Conservation (phyloP, 2,113 vertebrate genomes). For the Proterorhinus semilunaris region DNA sequence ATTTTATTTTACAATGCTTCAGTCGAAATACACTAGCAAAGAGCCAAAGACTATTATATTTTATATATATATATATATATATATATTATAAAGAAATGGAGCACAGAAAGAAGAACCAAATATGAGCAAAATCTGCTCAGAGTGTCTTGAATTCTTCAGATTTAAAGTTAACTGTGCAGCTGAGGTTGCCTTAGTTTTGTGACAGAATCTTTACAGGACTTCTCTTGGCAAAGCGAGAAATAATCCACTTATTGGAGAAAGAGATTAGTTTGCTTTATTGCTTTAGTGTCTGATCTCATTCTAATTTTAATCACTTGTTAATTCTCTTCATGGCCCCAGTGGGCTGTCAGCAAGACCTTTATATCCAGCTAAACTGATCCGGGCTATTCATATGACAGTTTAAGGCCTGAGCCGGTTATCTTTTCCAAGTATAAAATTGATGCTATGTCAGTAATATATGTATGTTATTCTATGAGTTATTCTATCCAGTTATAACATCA, state of each 20-base stretch:
- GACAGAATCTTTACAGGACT: constrained; percentile 38
- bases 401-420: constrained; percentile 8
- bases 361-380: constrained; percentile 38
- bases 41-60: no score
- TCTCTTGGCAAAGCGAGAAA: constrained; percentile 1
- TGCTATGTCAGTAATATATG: no score
- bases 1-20: no score
- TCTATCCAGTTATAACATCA: no score
- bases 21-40: no score
- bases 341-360: constrained; percentile 39
- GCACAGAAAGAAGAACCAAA: no score
- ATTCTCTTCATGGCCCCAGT: constrained; percentile 33
- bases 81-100: no score
- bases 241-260: constrained; percentile 58
- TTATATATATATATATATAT: no score
- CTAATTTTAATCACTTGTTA: constrained; percentile 58
- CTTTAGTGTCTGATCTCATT: constrained; percentile 49
- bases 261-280: constrained; percentile 53
- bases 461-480: no score
- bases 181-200: constrained; percentile 24
- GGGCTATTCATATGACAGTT: constrained; percentile 48
- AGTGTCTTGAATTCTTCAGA: not conserved
- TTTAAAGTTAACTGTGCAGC: constrained; percentile 19
- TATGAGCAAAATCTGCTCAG: not conserved
- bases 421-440: no score